Evolutionary conservation across 30 jellyfish, hydroid and myxozoan genomes (phyloP).

Genomic region (Turritopsis rubra): DNA sequence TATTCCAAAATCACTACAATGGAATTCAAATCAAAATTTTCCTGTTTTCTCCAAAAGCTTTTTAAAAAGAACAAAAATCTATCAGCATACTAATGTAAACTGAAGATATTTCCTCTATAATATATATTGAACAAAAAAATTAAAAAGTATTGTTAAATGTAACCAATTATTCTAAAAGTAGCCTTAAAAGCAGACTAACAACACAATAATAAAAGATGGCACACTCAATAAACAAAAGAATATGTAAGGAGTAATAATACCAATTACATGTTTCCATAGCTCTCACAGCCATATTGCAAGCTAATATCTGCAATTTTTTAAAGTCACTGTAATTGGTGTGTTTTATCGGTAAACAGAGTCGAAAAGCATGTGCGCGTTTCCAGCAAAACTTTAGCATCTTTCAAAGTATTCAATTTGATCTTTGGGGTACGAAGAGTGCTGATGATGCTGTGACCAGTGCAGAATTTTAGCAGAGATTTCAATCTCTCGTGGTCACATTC

Average conservation of each 20-base stretch:
- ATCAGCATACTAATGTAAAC: too few species aligned
- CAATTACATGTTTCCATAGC: neutral
- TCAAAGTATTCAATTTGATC: neutral
- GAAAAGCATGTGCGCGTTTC: neutral
- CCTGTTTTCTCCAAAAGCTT: too few species aligned
- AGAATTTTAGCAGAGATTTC: too few species aligned
- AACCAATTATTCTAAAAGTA: neutral
- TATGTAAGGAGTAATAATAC: neutral
- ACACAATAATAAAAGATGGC: neutral
- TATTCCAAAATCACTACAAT: too few species aligned
- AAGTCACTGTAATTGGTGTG: neutral
- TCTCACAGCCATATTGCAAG: neutral
- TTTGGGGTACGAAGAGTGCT: neutral
- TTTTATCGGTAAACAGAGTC: neutral
- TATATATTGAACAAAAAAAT: neutral
- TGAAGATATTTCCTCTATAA: neutral
- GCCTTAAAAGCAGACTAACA: neutral
- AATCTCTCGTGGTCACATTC: too few species aligned
- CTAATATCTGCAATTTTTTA: neutral
- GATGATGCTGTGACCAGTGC: neutral
- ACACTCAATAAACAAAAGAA: neutral
- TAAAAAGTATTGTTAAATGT: neutral
- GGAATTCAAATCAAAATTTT: too few species aligned
- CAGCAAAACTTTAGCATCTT: neutral
- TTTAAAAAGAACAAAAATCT: too few species aligned